A percentile compares a stretch with the other conserved stretches of the same genome.
phyloP scores from a whole-genome alignment of 2,797 vertebrate genomes.

The Micropoecilia bifurca region DNA sequence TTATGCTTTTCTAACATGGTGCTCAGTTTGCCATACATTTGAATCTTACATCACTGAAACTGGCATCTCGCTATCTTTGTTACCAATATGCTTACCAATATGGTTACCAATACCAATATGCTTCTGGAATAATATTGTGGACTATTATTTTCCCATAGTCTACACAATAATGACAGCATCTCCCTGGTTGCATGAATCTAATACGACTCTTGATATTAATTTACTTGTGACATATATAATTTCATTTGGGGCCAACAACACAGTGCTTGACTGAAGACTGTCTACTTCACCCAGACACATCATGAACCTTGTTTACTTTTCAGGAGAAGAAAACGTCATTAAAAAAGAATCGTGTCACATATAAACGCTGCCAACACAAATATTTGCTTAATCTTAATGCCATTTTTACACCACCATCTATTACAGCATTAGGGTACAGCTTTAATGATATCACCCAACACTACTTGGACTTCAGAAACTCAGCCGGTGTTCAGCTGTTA shows the following conservation, averaged over 20 bases:
- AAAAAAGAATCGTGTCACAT: not conserved
- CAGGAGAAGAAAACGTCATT: not conserved
- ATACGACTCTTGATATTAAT: not conserved
- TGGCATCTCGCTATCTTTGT: not conserved
- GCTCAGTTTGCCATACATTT: not conserved
- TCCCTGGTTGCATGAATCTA: not conserved
- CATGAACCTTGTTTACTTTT: not conserved
- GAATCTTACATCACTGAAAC: not conserved
- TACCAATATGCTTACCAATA: not conserved
- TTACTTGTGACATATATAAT: not conserved
- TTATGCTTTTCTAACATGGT: not conserved
- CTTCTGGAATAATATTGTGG: not conserved
- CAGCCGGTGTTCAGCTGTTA: conserved; percentile 45
- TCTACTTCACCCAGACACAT: not conserved
- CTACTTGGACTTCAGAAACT: conserved; percentile 12
- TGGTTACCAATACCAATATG: no score
- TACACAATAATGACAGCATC: not conserved
- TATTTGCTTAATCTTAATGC: conserved; percentile 31
- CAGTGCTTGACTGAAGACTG: not conserved
- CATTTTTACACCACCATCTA: conserved; percentile 27
- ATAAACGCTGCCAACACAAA: conserved; percentile 18
- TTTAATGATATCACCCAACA: conserved; percentile 33
- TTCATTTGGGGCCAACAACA: not conserved
- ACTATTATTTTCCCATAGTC: not conserved
- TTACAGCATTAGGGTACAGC: conserved; percentile 34